Base-by-base conservation (phyloP, 2,113 vertebrate genomes). In the Cyrtonyx montezumae region DNA sequence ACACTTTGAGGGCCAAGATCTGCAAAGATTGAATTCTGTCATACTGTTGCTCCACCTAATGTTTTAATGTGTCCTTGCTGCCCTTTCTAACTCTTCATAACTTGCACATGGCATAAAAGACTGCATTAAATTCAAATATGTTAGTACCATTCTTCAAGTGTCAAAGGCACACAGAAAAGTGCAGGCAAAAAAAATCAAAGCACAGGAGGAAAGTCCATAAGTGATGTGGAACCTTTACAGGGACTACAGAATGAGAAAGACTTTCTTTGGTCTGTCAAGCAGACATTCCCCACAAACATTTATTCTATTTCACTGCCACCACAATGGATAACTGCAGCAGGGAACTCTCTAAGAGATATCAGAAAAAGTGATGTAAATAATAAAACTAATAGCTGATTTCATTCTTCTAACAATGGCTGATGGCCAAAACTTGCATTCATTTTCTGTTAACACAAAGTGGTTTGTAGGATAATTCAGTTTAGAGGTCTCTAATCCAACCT, bases 161-260 rank as follows among this genome's bases (percentile, higher is more conserved):
- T 42, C 78, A 86, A 11, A 94, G 74, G 46, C 19, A 3, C 51
- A 32, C 51, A 23, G 55, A 14, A 59, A 58, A 53, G 32, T 12
- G 55, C 51, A 84, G 4, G 9, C 76, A 37, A 61, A 58, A 70
- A 84, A 56, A 55, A 18, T 6, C 83, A 46, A 48, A 71, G 32
- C 55, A 45, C n/a, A 18, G 34, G 14, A 1, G 0, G 43, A 82
- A 93, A 73, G 75, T 15, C 55, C 43, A 42, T 1, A 56, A 82
- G 66, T 0, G 0, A n/a, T 8, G 0, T 1, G 3, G 30, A 87
- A 63, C 25, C 25, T 51, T 16, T 49, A 32, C 76, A 82, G 73
- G 14, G 17, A 62, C 34, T 30, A 67, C 28, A 70, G 68, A 78
- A 6, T 30, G 37, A 68, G 13, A 55, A 8, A 40, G 22, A 25